A percentile compares a stretch with the other conserved stretches of the same genome.
Conservation (phyloP, 2,888 invertebrate species). For the Silvanus unidentatus region DNA sequence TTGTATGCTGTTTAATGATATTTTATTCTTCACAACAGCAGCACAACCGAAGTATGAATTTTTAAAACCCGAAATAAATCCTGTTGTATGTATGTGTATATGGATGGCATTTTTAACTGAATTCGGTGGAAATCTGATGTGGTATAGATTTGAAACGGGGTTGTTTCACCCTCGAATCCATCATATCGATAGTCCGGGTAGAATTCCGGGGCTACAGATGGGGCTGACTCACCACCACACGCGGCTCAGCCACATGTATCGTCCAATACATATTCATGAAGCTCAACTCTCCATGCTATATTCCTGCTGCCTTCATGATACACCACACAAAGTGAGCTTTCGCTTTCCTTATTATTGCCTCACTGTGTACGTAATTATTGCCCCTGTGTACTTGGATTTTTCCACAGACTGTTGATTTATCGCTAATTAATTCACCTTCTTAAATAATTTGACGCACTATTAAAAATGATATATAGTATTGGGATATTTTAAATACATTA, state of each 20-base stretch:
- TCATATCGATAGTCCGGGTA: slow-evolving; percentile 43
- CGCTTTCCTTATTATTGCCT: slow-evolving; percentile 33
- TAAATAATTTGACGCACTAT: too few species aligned
- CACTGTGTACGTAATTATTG: neutral
- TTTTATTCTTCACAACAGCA: too few species aligned
- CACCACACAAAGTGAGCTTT: slow-evolving; percentile 27
- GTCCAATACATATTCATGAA: slow-evolving; percentile 47
- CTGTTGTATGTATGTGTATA: too few species aligned
- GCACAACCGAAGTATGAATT: too few species aligned
- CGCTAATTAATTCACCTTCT: neutral
- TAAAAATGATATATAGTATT: too few species aligned
- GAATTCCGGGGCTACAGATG: slow-evolving; percentile 40
- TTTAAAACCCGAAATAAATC: too few species aligned
- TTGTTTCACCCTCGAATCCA: slow-evolving; percentile 41
- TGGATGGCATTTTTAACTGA: too few species aligned
- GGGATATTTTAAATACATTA: too few species aligned
- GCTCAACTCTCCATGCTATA: slow-evolving; percentile 25
- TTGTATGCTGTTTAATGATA: too few species aligned
- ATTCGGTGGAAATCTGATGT: slow-evolving; percentile 3
- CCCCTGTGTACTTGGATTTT: neutral
- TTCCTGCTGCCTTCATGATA: slow-evolving; percentile 21
- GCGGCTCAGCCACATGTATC: slow-evolving; percentile 36
- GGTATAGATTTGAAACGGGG: slow-evolving; percentile 17
- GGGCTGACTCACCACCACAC: slow-evolving; percentile 42
- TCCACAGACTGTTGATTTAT: neutral